phyloP scores from a whole-genome alignment of 2,888 invertebrate species.

The Drosophila multiciliata region DNA sequence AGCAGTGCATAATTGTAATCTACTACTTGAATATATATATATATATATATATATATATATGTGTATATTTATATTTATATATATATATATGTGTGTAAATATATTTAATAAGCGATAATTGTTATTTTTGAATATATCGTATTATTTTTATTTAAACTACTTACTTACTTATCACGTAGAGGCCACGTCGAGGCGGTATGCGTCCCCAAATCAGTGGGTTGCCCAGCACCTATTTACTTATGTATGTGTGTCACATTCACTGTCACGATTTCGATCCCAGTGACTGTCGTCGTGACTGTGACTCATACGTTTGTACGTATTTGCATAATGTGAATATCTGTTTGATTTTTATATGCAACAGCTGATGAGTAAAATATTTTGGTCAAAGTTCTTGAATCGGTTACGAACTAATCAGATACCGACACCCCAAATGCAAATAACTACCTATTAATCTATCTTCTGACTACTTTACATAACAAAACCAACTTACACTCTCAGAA shows the following conservation, averaged over 20 bases:
- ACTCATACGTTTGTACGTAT: conserved; percentile 11
- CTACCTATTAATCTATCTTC: conserved; percentile 6
- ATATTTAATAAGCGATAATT: conserved; percentile 33
- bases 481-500: conserved; percentile 23
- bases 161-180: conserved; percentile 45
- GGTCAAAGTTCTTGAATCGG: conserved; percentile 72
- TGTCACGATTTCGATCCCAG: background rate
- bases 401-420: conserved; percentile 19
- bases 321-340: conserved; percentile 15
- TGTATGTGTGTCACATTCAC: conserved; percentile 7
- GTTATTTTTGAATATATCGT: conserved; percentile 18
- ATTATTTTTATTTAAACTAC: conserved; percentile 19
- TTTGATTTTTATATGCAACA: conserved; percentile 46
- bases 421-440: conserved; percentile 11
- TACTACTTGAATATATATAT: conserved; percentile 6
- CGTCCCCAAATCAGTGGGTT: conserved; percentile 70
- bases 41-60: conserved; percentile 1
- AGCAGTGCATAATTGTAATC: conserved; percentile 36
- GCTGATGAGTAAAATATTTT: conserved; percentile 82
- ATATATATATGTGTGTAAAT: conserved; percentile 18
- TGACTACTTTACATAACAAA: conserved; percentile 22
- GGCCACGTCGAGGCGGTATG: conserved; percentile 82
- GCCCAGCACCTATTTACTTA: conserved; percentile 25
- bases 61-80: conserved; percentile 11
- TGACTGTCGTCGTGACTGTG: background rate